Evolutionary conservation across 2,113 vertebrate species (phyloP).

Genomic region (Astatotilapia flaviijosephi): DNA sequence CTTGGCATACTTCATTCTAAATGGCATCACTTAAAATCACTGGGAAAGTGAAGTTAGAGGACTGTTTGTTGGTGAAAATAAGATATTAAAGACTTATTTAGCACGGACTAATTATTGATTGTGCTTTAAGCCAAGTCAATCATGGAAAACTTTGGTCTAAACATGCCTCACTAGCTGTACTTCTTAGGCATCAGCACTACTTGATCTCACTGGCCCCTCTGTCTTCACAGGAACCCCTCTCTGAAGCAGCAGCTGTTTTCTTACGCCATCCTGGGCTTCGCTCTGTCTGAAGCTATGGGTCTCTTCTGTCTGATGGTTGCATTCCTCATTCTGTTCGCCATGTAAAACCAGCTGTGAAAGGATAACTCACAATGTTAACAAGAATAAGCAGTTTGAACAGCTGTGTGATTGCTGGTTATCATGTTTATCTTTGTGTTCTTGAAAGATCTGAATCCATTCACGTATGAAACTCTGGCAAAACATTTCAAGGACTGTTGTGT

Average conservation of each 20-base stretch:
- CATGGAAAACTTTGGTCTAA: background rate
- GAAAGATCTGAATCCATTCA: constrained; percentile 57
- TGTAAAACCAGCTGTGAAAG: constrained; percentile 73
- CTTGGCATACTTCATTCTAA: background rate
- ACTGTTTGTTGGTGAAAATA: background rate
- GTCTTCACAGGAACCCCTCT: constrained; percentile 87
- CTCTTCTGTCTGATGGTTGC: constrained; percentile 99
- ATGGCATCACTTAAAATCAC: background rate
- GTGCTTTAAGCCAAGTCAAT: background rate
- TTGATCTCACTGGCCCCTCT: background rate
- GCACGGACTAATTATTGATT: background rate
- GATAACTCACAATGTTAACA: constrained; percentile 30
- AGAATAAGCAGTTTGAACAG: constrained; percentile 44
- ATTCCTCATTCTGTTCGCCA: constrained; percentile 98
- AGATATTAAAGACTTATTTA: background rate
- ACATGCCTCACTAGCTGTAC: background rate
- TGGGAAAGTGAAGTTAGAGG: background rate
- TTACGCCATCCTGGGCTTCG: constrained; percentile 97
- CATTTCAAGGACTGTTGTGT: constrained; percentile 48
- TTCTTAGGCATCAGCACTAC: background rate
- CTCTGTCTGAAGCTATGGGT: constrained; percentile 98
- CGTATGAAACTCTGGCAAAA: constrained; percentile 75
- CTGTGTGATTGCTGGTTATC: background rate
- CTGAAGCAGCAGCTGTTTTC: constrained; percentile 99
- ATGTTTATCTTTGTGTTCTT: constrained; percentile 6